Conservation (phyloP, 2,888 invertebrate species). For the Ectropis crepuscularia region DNA sequence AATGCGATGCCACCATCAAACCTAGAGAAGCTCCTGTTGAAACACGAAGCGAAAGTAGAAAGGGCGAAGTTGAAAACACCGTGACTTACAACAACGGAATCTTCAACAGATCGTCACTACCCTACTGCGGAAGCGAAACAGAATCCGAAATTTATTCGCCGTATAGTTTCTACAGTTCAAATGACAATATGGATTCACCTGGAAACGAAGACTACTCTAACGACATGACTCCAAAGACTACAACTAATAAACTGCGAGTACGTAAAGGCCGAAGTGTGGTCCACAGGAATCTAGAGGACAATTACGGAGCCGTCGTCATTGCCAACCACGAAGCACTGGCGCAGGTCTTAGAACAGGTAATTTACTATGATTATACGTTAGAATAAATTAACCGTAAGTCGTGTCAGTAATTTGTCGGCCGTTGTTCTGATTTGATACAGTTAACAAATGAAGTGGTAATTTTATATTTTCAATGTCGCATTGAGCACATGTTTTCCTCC, state of each 20-base stretch:
- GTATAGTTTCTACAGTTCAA: conserved; percentile 89
- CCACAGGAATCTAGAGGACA: conserved; percentile 94
- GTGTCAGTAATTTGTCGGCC: conserved; percentile 35
- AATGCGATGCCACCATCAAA: conserved; percentile 86
- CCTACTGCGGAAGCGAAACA: conserved; percentile 93
- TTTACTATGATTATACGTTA: conserved; percentile 44
- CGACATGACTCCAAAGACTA: conserved; percentile 75
- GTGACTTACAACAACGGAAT: conserved; percentile 86
- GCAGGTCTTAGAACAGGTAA: conserved; percentile 94
- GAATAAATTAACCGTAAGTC: conserved; percentile 45
- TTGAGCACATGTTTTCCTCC: conserved; percentile 12
- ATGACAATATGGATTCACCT: conserved; percentile 81
- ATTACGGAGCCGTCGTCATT: conserved; percentile 94
- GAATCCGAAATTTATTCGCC: conserved; percentile 94
- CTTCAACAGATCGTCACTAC: conserved; percentile 87
- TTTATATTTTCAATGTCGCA: conserved; percentile 21
- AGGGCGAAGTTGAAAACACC: conserved; percentile 59
- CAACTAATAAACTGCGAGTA: conserved; percentile 88
- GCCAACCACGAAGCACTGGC: conserved; percentile 96
- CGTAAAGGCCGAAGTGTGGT: conserved; percentile 93
- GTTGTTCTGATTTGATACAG: conserved; percentile 20
- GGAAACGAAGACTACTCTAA: conserved; percentile 75
- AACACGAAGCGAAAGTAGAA: conserved; percentile 63
- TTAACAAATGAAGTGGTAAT: conserved; percentile 11
- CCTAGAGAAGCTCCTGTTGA: conserved; percentile 60